A percentile compares a stretch with the other conserved stretches of the same genome.
Conservation (phyloP, 1,140 invertebrate species). For the Ephestia elutella region DNA sequence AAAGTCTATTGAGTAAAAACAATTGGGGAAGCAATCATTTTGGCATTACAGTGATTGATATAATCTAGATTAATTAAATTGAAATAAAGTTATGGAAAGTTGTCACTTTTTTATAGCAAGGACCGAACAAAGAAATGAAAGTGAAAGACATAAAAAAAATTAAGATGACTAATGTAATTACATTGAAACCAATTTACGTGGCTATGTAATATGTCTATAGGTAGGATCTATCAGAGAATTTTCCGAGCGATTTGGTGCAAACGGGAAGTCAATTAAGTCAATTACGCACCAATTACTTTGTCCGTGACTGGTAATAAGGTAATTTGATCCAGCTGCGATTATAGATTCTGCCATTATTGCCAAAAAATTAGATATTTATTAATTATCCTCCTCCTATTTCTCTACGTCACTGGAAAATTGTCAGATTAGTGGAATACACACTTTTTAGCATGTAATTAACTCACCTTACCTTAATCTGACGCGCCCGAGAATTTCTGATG, state of each 20-base stretch:
- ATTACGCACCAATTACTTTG: background rate
- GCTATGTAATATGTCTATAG: background rate
- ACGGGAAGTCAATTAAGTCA: background rate
- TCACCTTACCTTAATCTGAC: no score
- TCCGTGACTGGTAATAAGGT: conserved; percentile 4
- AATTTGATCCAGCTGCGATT: background rate
- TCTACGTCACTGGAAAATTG: no score
- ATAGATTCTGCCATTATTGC: no score
- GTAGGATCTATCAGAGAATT: background rate
- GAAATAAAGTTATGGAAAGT: background rate
- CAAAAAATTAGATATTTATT: no score
- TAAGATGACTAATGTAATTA: background rate
- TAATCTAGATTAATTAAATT: background rate
- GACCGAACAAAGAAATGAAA: no score
- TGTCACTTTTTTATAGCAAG: no score
- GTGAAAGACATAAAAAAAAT: no score
- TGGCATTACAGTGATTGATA: background rate
- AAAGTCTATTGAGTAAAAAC: background rate
- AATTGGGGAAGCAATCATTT: background rate
- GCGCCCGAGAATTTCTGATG: no score
- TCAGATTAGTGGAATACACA: no score
- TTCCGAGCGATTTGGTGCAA: background rate
- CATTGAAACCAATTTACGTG: background rate
- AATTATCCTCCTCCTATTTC: no score
- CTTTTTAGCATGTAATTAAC: no score